A percentile compares a stretch with the other conserved stretches of the same genome.
Evolutionary conservation across 1,140 invertebrate genomes (phyloP).

Genomic region (Diprion similis): DNA sequence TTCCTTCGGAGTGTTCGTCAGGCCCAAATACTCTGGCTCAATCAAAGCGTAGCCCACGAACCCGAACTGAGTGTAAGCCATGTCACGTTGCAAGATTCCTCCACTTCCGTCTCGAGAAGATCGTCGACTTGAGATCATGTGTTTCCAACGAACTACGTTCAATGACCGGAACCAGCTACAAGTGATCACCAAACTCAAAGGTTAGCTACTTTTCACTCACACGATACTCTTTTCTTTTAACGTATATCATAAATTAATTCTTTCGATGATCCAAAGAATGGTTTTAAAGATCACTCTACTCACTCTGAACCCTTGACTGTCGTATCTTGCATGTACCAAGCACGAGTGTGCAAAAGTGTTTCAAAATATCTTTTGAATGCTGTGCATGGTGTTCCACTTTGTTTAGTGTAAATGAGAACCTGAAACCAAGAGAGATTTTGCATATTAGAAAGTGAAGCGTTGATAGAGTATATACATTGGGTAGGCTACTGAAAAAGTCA

Average conservation of each 20-base stretch:
- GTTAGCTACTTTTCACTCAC: background rate
- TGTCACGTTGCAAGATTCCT: slow-evolving; percentile 71
- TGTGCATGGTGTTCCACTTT: slow-evolving; percentile 63
- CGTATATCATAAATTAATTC: too few relatives aligned
- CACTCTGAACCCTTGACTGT: slow-evolving; percentile 58
- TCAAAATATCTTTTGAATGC: slow-evolving; percentile 77
- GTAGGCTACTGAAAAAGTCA: too few relatives aligned
- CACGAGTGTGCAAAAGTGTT: slow-evolving; percentile 66
- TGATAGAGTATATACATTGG: too few relatives aligned
- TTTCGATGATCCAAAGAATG: too few relatives aligned
- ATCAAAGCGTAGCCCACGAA: slow-evolving; percentile 78
- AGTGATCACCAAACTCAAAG: background rate
- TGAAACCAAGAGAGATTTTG: slow-evolving; percentile 16
- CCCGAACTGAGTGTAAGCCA: slow-evolving; percentile 82
- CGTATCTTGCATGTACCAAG: slow-evolving; percentile 72
- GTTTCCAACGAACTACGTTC: slow-evolving; percentile 66
- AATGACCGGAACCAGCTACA: slow-evolving; percentile 63
- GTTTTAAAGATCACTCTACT: slow-evolving; percentile 32
- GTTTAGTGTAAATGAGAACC: slow-evolving; percentile 69
- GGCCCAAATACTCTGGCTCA: slow-evolving; percentile 66
- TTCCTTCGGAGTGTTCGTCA: slow-evolving; percentile 58
- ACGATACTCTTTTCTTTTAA: too few relatives aligned
- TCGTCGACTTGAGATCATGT: slow-evolving; percentile 61
- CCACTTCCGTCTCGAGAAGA: slow-evolving; percentile 49
- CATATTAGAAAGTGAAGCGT: too few relatives aligned